Percentiles rank a stretch among this genome's conserved stretches.
Conservation (phyloP, 2,888 invertebrate genomes). For the Drosophila antonietae region DNA sequence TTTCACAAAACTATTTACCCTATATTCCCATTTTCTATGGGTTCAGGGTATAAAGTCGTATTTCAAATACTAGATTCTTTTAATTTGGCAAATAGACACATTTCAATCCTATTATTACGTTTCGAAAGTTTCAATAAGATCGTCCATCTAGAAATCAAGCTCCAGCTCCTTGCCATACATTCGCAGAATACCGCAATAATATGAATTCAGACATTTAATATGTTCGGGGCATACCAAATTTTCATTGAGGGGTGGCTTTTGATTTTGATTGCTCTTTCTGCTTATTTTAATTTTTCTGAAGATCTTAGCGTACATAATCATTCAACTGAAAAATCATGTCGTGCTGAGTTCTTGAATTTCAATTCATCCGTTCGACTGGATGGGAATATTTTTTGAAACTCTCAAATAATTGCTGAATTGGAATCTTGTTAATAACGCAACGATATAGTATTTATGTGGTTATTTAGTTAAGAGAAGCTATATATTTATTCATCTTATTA, state of each 20-base stretch:
- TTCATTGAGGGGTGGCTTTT: slow-evolving; percentile 49
- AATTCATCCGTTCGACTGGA: slow-evolving; percentile 60
- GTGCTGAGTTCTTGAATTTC: slow-evolving; percentile 60
- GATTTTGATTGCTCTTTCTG: slow-evolving; percentile 69
- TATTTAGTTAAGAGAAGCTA: not conserved
- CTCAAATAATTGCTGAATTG: slow-evolving; percentile 10
- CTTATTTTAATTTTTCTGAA: slow-evolving; percentile 57
- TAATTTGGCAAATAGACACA: too few relatives aligned
- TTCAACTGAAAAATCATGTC: slow-evolving; percentile 66
- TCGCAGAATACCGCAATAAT: not conserved
- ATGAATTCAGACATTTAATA: not conserved
- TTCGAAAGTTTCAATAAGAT: too few relatives aligned
- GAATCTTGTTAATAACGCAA: not conserved
- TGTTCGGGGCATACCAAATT: not conserved
- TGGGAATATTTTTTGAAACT: slow-evolving; percentile 51
- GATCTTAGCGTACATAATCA: slow-evolving; percentile 52
- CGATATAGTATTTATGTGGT: not conserved
- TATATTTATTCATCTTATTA: too few relatives aligned
- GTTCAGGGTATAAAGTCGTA: too few relatives aligned
- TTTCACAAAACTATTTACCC: too few relatives aligned
- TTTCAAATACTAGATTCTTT: too few relatives aligned
- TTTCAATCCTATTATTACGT: too few relatives aligned
- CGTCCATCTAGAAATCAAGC: too few relatives aligned
- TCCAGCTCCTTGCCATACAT: not conserved
- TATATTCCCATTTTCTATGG: too few relatives aligned